Evolutionary conservation across 2,888 invertebrate genomes (phyloP).

Genomic region (Pandemis heparana): DNA sequence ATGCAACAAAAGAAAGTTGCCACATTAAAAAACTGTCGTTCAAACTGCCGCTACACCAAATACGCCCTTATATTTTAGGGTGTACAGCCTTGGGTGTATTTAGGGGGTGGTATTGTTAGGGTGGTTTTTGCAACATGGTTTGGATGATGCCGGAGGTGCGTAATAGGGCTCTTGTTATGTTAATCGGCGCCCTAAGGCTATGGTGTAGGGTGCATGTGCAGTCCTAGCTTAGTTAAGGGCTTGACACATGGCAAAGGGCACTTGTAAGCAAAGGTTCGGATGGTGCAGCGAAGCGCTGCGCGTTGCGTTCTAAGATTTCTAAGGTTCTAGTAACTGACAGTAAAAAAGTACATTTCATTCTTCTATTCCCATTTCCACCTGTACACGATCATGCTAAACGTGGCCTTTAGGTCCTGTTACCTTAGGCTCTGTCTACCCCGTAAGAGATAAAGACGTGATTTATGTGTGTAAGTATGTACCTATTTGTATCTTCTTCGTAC

Average conservation of each 20-base stretch:
- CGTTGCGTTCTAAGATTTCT: too few relatives aligned
- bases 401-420: too few relatives aligned
- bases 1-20: slow-evolving; percentile 64
- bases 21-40: slow-evolving; percentile 48
- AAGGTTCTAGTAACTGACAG: too few relatives aligned
- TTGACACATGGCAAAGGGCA: slow-evolving; percentile 49
- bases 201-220: slow-evolving; percentile 63
- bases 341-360: too few relatives aligned
- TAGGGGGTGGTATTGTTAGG: slow-evolving; percentile 30
- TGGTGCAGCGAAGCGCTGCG: too few relatives aligned
- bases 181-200: slow-evolving; percentile 76
- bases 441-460: too few relatives aligned
- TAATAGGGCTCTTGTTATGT: slow-evolving; percentile 84
- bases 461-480: too few relatives aligned
- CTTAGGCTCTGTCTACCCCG: too few relatives aligned
- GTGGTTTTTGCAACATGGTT: slow-evolving; percentile 48
- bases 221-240: slow-evolving; percentile 60
- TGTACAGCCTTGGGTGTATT: not conserved
- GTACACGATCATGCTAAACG: too few relatives aligned
- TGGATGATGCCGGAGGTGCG: slow-evolving; percentile 67
- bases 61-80: slow-evolving; percentile 45
- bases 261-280: not conserved
- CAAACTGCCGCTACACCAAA: slow-evolving; percentile 33
- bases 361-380: too few relatives aligned
- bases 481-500: too few relatives aligned